Percentiles rank a stretch among this genome's conserved stretches.
Conservation (phyloP, 2,888 invertebrate species). For the Tenthredo livida region DNA sequence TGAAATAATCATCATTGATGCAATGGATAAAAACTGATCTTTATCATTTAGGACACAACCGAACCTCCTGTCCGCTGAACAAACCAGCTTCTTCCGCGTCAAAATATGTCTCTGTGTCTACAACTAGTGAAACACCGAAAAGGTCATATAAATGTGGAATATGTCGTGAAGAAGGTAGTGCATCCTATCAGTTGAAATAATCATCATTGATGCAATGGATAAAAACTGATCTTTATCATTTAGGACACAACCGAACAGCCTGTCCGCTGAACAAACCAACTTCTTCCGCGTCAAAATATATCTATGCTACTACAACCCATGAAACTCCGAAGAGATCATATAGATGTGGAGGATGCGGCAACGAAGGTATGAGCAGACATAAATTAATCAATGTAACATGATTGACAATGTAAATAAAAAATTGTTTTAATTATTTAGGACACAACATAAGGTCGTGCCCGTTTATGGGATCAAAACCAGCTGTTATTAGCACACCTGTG, state of each 20-base stretch:
- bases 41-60: neutral
- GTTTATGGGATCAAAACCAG: no score
- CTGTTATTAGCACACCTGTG: neutral
- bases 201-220: neutral
- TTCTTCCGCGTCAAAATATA: neutral
- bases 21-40: neutral
- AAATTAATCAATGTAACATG: neutral
- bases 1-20: neutral
- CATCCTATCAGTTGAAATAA: neutral
- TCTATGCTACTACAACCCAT: neutral
- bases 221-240: neutral
- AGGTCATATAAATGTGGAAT: conserved; percentile 20
- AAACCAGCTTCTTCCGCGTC: neutral
- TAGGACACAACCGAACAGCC: conserved; percentile 10
- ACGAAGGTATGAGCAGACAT: neutral
- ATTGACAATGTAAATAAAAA: neutral
- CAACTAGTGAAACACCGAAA: neutral
- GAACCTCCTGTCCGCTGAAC: neutral
- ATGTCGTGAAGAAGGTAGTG: neutral
- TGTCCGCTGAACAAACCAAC: neutral
- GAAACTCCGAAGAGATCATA: neutral
- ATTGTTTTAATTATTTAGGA: neutral
- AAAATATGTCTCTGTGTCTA: no score
- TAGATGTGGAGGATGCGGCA: conserved; percentile 7
- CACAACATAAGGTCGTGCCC: conserved; percentile 25